Base-by-base conservation (phyloP, 2,888 invertebrate genomes). In the Incurvaria masculella region DNA sequence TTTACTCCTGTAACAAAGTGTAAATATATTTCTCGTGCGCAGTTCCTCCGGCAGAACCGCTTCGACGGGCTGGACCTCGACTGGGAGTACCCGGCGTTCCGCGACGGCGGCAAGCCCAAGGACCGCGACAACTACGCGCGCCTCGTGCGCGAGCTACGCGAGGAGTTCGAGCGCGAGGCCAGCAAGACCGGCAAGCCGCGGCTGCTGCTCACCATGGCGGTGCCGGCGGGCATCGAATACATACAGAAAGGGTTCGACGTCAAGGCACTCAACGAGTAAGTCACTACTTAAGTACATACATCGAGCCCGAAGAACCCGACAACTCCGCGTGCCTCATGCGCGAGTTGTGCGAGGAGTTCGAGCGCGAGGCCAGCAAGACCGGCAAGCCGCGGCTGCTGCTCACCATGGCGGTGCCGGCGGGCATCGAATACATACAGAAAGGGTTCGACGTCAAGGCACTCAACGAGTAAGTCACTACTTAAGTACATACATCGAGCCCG, bases 341-440 rank as follows among this genome's bases (percentile, higher is more conserved):
- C 84, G 95, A 96, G 71, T 72, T 96, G 43, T 81, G 94, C 2
- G 88, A 92, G 57, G 94, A 95, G 63, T 96, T 95, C 61, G 91
- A 95, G 47, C 80, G 86, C 49, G 97, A 97, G 64, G 83, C 91
- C 0, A 82, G 85, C 54, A 89, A 92, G 72, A 91, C 92, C 3
- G 92, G 92, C 53, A 84, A 91, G 59, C 80, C 89, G 1, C 73
- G 81, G 40, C 81, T 96, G 26, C 74, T 96, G 46, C 74, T 97
- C 17, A 93, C 96, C 5, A 94, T 96, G 88, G 96, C 96, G 11
- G 93, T 96, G 23, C 95, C 95, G 0, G 95, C 95, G 2, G 95
- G 95, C 19, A 89, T 92, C 56, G 93, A 95, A 64, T 94, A 94
- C 63, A 90, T 96, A 56, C 89, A 94, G 63, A 93, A 94, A 64